Conservation (phyloP, 2,888 invertebrate species). For the Hirudinaria manillensis region DNA sequence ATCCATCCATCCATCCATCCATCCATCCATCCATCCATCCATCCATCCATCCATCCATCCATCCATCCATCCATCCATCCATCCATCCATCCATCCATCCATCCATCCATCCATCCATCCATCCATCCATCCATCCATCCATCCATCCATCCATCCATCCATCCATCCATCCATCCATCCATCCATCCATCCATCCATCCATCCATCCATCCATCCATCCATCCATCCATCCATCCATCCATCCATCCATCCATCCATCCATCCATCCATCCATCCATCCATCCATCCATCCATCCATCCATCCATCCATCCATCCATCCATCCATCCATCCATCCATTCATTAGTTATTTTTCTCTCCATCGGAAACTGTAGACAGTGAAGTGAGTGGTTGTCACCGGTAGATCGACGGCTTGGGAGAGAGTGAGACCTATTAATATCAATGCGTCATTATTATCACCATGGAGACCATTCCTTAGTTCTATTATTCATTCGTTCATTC, state of each 20-base stretch:
- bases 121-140: slow-evolving; percentile 18
- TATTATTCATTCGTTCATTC: no score
- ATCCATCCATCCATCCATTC: no score
- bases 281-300: background rate
- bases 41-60: slow-evolving; percentile 20
- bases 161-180: slow-evolving; percentile 20
- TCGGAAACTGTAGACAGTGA: no score
- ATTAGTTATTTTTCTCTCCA: no score
- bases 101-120: slow-evolving; percentile 20
- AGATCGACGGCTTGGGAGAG: no score
- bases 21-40: slow-evolving; percentile 18
- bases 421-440: no score
- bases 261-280: slow-evolving; percentile 6
- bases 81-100: slow-evolving; percentile 18
- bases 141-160: slow-evolving; percentile 15
- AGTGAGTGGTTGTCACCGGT: no score
- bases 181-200: slow-evolving; percentile 20
- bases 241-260: no score
- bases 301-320: no score
- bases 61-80: slow-evolving; percentile 18
- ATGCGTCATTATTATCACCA: no score
- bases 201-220: no score
- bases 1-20: slow-evolving; percentile 18
- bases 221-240: background rate
- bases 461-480: no score